Base-by-base conservation (phyloP, 2,113 vertebrate species). In the Calyptommatus sinebrachiatus region DNA sequence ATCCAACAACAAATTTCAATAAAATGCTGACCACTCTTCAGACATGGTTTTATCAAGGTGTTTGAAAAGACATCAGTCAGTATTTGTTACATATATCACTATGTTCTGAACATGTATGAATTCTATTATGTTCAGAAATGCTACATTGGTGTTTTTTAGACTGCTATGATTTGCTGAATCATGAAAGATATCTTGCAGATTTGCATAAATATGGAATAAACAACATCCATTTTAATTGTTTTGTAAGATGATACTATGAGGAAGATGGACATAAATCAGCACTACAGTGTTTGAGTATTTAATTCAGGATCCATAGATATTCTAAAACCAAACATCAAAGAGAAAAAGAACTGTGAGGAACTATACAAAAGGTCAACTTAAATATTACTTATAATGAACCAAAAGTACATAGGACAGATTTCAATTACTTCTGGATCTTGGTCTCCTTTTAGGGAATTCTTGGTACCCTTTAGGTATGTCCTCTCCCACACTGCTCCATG, bases 361-460 rank as follows among this genome's bases (percentile, higher is more conserved):
- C 82, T 86, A 88, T 83, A 86, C 85, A 60, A 88, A 83, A 90
- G 83, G 84, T 84, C 86, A 62, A 86, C 82, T 87, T 82, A 76
- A 80, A 24, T 79, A 77, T 80, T 88, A 83, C 78, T 90, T 83
- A 87, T 85, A 86, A 89, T 84, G 80, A 87, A 83, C 76, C 77
- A 84, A 80, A 87, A 88, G 80, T 84, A 87, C 85, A 89, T 63
- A 86, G 89, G 77, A 89, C 84, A 89, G 83, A 90, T 90, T 88
- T 90, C 88, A 90, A 86, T 90, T 91, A 92, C 92, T 93, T 92
- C 93, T 89, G 89, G 90, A 93, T 89, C 91, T 92, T 87, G 87
- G 88, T 84, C 89, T 92, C 89, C 92, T 89, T 89, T 90, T 84
- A 90, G 90, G 88, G 85, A 88, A 90, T 84, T 93, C 92, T 91